A percentile compares a stretch with the other conserved stretches of the same genome.
Conservation (phyloP, 2,113 vertebrate genomes). For the Promerops cafer region DNA sequence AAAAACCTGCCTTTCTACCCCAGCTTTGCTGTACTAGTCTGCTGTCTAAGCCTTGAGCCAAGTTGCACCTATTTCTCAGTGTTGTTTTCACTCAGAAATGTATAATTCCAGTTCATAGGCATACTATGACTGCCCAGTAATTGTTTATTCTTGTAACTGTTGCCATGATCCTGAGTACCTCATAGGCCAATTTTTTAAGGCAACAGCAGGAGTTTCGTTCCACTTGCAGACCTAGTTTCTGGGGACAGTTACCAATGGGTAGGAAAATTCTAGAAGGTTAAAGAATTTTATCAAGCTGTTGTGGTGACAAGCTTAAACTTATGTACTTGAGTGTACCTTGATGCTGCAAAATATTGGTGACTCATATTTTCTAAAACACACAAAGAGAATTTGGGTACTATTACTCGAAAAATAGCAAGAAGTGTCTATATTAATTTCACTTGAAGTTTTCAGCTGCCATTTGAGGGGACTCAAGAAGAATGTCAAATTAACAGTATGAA, state of each 20-base stretch:
- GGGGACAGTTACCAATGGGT: too few relatives aligned
- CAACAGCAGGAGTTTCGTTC: neutral
- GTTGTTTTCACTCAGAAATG: neutral
- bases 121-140: neutral
- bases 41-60: neutral
- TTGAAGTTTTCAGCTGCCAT: neutral
- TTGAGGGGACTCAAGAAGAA: neutral
- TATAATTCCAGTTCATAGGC: neutral
- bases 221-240: rapidly evolving
- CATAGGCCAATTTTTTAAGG: neutral
- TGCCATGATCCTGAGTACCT: neutral
- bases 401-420: neutral
- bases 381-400: neutral
- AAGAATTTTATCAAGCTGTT: neutral
- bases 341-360: neutral
- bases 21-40: neutral
- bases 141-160: neutral
- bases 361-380: neutral
- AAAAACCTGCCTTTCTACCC: neutral
- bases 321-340: rapidly evolving
- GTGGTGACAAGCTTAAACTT: neutral
- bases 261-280: neutral
- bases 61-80: neutral
- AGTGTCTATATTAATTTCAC: neutral
- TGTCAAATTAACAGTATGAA: neutral